A percentile compares a stretch with the other conserved stretches of the same genome.
Evolutionary conservation across 2,888 invertebrate species (phyloP).

Genomic region (Melanchra persicariae): DNA sequence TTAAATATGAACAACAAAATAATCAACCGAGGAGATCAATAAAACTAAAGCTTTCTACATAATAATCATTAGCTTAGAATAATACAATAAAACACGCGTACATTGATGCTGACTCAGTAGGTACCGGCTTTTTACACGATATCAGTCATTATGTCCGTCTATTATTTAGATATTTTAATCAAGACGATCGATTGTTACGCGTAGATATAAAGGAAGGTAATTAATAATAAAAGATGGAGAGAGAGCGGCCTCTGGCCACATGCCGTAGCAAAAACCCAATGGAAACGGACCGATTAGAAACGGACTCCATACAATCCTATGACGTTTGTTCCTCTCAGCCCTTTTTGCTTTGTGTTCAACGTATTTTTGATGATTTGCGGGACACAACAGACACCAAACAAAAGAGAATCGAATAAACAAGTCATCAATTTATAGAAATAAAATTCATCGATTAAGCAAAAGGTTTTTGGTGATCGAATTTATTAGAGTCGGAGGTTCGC

Average conservation of each 20-base stretch:
- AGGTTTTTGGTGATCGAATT: slow-evolving; percentile 56
- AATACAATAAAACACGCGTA: slow-evolving; percentile 46
- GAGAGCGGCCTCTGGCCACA: slow-evolving; percentile 81
- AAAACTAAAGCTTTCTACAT: slow-evolving; percentile 16
- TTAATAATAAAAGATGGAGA: slow-evolving; percentile 88
- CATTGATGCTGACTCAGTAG: slow-evolving; percentile 76
- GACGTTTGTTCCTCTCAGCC: slow-evolving; percentile 80
- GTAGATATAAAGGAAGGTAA: slow-evolving; percentile 88
- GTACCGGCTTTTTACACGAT: slow-evolving; percentile 72
- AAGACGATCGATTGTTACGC: slow-evolving; percentile 87
- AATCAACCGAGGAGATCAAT: not conserved
- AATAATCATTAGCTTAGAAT: slow-evolving; percentile 32
- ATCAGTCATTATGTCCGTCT: slow-evolving; percentile 81
- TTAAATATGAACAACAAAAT: not conserved
- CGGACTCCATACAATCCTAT: slow-evolving; percentile 83
- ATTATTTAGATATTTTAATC: slow-evolving; percentile 90
- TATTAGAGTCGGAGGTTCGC: slow-evolving; percentile 53
- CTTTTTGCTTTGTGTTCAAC: slow-evolving; percentile 81
- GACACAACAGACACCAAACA: slow-evolving; percentile 73
- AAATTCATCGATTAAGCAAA: slow-evolving; percentile 62
- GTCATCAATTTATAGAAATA: slow-evolving; percentile 71
- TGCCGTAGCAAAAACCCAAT: slow-evolving; percentile 88
- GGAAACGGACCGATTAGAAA: slow-evolving; percentile 88
- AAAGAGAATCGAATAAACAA: slow-evolving; percentile 70
- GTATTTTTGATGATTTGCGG: slow-evolving; percentile 83